phyloP scores from a whole-genome alignment of 2,888 invertebrate genomes.

The Pocota personata region DNA sequence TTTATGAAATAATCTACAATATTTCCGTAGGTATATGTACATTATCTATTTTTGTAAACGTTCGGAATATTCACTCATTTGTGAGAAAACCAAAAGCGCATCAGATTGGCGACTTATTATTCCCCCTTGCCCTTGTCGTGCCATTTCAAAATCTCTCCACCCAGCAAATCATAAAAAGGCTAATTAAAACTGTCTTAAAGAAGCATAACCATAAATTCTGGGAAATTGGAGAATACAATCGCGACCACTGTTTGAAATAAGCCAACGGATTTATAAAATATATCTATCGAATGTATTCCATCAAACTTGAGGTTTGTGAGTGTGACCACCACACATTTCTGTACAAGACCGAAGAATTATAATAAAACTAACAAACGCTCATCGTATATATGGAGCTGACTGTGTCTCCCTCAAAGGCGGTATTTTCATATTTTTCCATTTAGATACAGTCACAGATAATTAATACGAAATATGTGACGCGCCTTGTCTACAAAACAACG shows the following conservation, averaged over 20 bases:
- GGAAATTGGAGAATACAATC: conserved; percentile 82
- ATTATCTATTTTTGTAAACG: neutral
- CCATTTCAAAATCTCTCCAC: conserved; percentile 28
- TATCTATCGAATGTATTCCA: conserved; percentile 61
- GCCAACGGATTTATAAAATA: conserved; percentile 74
- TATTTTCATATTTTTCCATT: conserved; percentile 57
- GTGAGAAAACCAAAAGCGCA: neutral
- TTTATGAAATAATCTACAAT: no score
- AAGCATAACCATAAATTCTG: conserved; percentile 82
- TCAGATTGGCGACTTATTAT: conserved; percentile 4
- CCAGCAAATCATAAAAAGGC: conserved; percentile 79
- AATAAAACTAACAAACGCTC: conserved; percentile 21
- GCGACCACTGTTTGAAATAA: conserved; percentile 78
- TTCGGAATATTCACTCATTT: neutral
- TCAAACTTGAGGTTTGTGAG: conserved; percentile 43
- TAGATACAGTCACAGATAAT: conserved; percentile 67
- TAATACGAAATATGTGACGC: conserved; percentile 63
- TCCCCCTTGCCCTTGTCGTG: neutral
- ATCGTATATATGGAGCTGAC: neutral
- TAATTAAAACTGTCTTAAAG: conserved; percentile 82
- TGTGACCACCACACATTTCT: conserved; percentile 14
- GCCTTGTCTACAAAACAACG: conserved; percentile 45
- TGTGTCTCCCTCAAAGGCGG: conserved; percentile 62
- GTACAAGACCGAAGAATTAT: neutral
- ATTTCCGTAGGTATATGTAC: neutral